Conservation (phyloP, 2,113 vertebrate species). For the Macroglossus sobrinus region DNA sequence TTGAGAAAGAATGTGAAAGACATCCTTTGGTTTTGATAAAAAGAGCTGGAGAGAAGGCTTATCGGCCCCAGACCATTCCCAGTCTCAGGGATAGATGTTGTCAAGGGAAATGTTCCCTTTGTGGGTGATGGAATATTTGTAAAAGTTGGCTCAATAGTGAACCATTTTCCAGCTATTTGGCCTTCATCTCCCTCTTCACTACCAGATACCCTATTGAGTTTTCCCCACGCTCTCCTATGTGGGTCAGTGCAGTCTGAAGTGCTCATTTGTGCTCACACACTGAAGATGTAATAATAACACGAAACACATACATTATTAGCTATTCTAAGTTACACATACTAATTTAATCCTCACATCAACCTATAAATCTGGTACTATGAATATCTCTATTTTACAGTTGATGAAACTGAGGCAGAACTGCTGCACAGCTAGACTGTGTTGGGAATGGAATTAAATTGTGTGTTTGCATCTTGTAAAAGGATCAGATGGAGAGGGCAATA, state of each 20-base stretch:
- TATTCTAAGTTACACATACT: background rate
- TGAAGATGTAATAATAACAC: background rate
- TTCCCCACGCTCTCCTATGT: background rate
- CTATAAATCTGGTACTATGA: background rate
- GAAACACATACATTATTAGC: background rate
- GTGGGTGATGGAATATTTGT: background rate
- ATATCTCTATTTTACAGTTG: background rate
- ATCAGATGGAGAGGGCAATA: slow-evolving; percentile 13
- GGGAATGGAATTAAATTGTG: background rate
- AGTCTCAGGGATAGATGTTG: background rate
- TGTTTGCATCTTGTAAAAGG: background rate
- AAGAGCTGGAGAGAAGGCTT: background rate
- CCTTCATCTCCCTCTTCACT: background rate
- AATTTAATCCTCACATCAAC: background rate
- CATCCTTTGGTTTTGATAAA: slow-evolving; percentile 1
- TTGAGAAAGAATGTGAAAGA: background rate
- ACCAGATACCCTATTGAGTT: background rate
- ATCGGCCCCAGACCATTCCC: background rate
- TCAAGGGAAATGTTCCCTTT: background rate
- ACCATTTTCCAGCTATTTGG: background rate
- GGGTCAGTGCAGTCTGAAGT: background rate
- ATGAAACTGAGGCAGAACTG: background rate
- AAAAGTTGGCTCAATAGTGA: background rate
- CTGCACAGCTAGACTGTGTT: background rate
- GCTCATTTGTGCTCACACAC: background rate